Conservation (phyloP, 37 sponge, comb jelly and placozoan genomes). For the Crambe crambe region DNA sequence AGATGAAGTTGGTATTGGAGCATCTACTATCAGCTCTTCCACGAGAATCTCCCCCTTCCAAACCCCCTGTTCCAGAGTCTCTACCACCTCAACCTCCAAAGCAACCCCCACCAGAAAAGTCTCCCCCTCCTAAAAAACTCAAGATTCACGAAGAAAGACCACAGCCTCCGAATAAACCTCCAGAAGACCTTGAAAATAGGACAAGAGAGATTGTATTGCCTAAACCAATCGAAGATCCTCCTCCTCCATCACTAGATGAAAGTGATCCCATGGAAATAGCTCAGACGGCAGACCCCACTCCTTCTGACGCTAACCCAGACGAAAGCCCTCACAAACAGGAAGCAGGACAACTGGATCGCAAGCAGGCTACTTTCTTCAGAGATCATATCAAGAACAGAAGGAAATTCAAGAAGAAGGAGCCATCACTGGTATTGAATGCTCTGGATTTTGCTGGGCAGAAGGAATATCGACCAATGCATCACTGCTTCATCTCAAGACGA, state of each 20-base stretch:
- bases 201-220: background rate
- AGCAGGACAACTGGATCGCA: background rate
- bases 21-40: background rate
- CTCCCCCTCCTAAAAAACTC: conserved; percentile 3
- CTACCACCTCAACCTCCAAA: too few relatives aligned
- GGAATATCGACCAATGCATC: conserved; percentile 73
- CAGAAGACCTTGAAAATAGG: background rate
- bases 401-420: background rate
- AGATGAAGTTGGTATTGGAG: background rate
- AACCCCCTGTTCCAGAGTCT: too few relatives aligned
- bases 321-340: too few relatives aligned
- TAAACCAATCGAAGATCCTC: background rate
- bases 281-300: too few relatives aligned
- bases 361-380: background rate
- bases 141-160: conserved; percentile 54
- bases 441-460: conserved; percentile 78
- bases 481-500: conserved; percentile 67
- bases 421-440: conserved; percentile 13
- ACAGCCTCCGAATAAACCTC: background rate
- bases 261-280: too few relatives aligned
- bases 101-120: background rate
- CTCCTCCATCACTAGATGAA: background rate
- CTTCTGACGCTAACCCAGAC: too few relatives aligned
- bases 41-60: too few relatives aligned
- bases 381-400: background rate